Base-by-base conservation (phyloP, 2,113 vertebrate genomes). In the Stegastes partitus region DNA sequence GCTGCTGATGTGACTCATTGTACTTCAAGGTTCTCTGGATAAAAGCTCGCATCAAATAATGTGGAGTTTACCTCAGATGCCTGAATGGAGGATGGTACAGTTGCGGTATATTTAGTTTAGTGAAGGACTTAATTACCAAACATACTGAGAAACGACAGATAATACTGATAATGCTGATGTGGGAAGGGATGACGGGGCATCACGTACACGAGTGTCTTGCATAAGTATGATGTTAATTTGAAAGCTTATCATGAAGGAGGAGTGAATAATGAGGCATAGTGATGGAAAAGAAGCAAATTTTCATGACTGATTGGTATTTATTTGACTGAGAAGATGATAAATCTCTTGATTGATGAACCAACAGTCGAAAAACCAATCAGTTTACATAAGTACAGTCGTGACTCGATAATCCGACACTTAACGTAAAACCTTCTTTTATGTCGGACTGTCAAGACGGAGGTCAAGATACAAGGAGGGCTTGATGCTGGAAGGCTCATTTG, bases 11-110 rank as follows among this genome's bases (percentile, higher is more conserved):
- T 63, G 72, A 76, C 37, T 78, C 74, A 68, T 66, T 61, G 67
- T 80, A 54, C 55, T 88, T 77, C 68, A 88, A 73, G 81, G 81
- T 67, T 77, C 78, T 76, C 70, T 26, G 5, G 45, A 82, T 58
- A 69, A 80, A 87, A 86, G 58, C 63, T 45, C 28, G 28, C 26
- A 31, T 82, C 47, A 51, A 68, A 80, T 50, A 79, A 74, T 31
- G 55, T 19, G 3, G 25, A 25, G 44, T 81, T 83, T 53, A 70
- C 69, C 72, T 71, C 7, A 3, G 21, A 37, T 61, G 50, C 14
- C 42, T 6, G 6, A 56, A n/a, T 39, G 42, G 25, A 70, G 14
- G 37, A 50, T 14, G 0, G 37, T 12, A 22, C 19, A n/a, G 39
- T 4, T 11, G 16, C n/a, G 22, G 28, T 5, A 22, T 21, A 42